Evolutionary conservation across 2,113 vertebrate genomes (phyloP).

Genomic region (Rhabdomys dilectus): DNA sequence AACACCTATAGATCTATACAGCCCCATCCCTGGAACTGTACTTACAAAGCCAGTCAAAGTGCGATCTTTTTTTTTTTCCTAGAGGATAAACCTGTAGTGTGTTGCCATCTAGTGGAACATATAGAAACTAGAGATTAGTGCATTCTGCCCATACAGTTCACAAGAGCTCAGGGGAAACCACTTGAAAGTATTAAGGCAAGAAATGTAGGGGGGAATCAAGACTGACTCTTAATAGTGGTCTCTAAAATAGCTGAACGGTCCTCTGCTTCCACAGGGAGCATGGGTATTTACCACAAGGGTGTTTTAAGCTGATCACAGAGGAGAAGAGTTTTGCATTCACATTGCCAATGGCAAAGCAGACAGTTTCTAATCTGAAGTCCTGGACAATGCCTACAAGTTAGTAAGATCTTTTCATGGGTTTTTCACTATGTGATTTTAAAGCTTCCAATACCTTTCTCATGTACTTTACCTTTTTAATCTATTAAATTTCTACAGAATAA

Average conservation of each 20-base stretch:
- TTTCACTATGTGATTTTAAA: not conserved
- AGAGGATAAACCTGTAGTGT: conserved; percentile 65
- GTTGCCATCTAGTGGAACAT: conserved; percentile 83
- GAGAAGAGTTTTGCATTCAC: not conserved
- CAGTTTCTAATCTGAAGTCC: not conserved
- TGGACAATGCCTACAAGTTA: not conserved
- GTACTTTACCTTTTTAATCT: not conserved
- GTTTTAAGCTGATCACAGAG: not conserved
- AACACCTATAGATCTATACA: not conserved
- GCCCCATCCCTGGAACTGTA: not conserved
- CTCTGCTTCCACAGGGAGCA: not conserved
- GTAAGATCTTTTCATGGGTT: not conserved
- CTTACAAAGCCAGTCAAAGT: not conserved
- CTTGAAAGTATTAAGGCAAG: not conserved
- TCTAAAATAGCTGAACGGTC: not conserved
- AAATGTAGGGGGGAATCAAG: not conserved
- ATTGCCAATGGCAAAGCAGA: not conserved
- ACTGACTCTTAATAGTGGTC: fast-evolving
- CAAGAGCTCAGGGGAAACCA: fast-evolving
- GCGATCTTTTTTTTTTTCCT: not conserved
- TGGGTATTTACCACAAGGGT: not conserved
- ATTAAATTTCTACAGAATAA: not conserved
- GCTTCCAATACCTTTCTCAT: not conserved
- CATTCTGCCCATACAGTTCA: not conserved
- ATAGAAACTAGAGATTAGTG: conserved; percentile 49